Evolutionary conservation across 2,797 vertebrate species (phyloP), one percentile per base, ranked within the genome.

Genomic region (Ceyx erithaca): DNA sequence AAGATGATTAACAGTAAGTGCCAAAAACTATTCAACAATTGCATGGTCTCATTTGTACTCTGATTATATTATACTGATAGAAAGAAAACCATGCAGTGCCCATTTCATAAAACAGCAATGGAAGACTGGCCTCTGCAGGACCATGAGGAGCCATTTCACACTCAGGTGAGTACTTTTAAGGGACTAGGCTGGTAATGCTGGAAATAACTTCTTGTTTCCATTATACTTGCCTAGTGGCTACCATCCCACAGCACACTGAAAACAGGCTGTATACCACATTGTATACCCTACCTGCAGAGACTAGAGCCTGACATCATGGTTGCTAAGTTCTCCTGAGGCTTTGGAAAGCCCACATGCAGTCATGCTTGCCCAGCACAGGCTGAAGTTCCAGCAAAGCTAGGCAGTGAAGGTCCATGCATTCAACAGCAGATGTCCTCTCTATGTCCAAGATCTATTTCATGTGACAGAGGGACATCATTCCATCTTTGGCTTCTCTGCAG

Each of bases 11-110:
- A 78, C 51, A 25, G 6, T 28, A 76, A 80, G 70, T 26, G n/a
- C 40, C n/a, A 91, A 89, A 91, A 66, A 62, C 15, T 41, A 41
- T 66, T 75, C 26, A 68, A 52, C 43, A 68, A 31, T 69, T 89
- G 70, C 8, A 55, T 35, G 23, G 68, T 26, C 64, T 86, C 21
- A 45, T 81, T 64, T 87, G 23, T 52, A 46, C 49, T 77, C 77
- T 21, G n/a, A 75, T 54, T 33, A 49, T 30, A 46, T 23, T 54
- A 46, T 58, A 68, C 71, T 20, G 26, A 33, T 48, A 71, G 90
- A 85, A 86, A 92, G 33, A 78, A 89, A 85, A 76, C 18, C 15
- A 48, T 3, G 18, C 25, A 66, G 43, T 30, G 21, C 5, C 17
- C 5, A 1, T 91, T 81, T 70, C 37, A 66, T 51, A 77, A 49